Evolutionary conservation across 1,140 invertebrate species (phyloP).

Genomic region (Ladona fulva): DNA sequence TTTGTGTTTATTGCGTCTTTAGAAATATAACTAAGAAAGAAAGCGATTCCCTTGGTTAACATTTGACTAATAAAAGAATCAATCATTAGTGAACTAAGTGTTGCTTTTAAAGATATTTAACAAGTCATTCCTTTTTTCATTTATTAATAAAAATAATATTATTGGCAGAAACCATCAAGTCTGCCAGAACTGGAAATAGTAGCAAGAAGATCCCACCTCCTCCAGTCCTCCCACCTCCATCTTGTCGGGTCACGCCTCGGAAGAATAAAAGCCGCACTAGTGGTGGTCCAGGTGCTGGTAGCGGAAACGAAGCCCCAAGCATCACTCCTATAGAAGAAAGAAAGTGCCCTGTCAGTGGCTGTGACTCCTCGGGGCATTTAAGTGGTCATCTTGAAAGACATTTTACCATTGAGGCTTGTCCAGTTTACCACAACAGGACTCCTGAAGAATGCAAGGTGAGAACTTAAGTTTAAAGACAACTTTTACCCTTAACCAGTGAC

Average conservation of each 20-base stretch:
- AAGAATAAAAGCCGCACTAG: slow-evolving; percentile 38
- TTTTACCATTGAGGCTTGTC: slow-evolving; percentile 81
- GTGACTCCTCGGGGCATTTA: slow-evolving; percentile 82
- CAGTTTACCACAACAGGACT: slow-evolving; percentile 81
- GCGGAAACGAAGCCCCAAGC: background rate
- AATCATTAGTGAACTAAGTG: too few species aligned
- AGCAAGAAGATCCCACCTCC: background rate
- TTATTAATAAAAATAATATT: too few species aligned
- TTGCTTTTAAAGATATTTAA: too few species aligned
- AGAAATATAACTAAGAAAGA: too few species aligned
- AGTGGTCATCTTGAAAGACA: slow-evolving; percentile 71
- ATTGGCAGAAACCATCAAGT: background rate
- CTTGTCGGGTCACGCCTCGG: slow-evolving; percentile 27
- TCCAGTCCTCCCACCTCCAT: background rate
- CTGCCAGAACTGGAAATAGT: background rate
- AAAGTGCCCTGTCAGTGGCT: slow-evolving; percentile 76
- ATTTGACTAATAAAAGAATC: too few species aligned
- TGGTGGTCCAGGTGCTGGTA: background rate
- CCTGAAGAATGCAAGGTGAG: slow-evolving; percentile 71
- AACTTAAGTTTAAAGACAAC: too few species aligned
- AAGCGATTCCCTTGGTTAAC: too few species aligned
- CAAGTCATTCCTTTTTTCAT: too few species aligned
- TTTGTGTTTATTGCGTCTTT: too few species aligned
- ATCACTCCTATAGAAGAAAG: slow-evolving; percentile 46
- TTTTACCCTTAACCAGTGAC: too few species aligned